phyloP scores from a whole-genome alignment of 2,797 vertebrate genomes.

The Chelon auratus region DNA sequence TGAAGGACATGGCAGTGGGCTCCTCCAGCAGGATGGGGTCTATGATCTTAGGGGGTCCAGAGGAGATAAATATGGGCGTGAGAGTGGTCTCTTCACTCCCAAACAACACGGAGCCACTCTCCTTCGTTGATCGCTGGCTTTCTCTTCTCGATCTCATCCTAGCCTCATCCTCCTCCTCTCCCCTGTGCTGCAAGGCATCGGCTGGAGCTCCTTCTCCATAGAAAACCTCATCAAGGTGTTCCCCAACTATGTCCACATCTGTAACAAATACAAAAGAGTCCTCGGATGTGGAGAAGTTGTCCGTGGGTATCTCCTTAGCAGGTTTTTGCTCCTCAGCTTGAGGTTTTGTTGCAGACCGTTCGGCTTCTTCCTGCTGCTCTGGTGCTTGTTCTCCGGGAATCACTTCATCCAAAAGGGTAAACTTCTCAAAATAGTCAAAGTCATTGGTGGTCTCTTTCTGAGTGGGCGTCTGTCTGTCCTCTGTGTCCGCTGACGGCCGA shows the following conservation, averaged over 20 bases:
- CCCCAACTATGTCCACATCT: conserved; percentile 84
- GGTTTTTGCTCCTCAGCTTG: conserved; percentile 47
- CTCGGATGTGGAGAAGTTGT: conserved; percentile 60
- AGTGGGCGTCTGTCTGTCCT: conserved; percentile 49
- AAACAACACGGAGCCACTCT: conserved; percentile 88
- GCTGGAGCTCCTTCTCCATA: conserved; percentile 83
- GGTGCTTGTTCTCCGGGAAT: conserved; percentile 75
- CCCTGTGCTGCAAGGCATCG: conserved; percentile 78
- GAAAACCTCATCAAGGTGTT: conserved; percentile 92
- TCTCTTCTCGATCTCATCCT: conserved; percentile 75
- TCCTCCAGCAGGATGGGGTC: conserved; percentile 92
- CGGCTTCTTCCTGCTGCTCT: conserved; percentile 43
- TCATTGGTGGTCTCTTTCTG: conserved; percentile 74
- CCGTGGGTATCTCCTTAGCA: conserved; percentile 36
- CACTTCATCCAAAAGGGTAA: conserved; percentile 90
- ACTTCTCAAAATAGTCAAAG: conserved; percentile 95
- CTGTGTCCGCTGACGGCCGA: conserved; percentile 54
- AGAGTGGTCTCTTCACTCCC: conserved; percentile 87
- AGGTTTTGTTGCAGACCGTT: conserved; percentile 37
- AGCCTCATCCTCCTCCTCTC: conserved; percentile 31
- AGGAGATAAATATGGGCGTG: conserved; percentile 87
- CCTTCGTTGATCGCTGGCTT: conserved; percentile 76
- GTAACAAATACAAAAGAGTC: conserved; percentile 83
- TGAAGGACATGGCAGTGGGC: conserved; percentile 92
- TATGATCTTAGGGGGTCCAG: conserved; percentile 87